Evolutionary conservation across 2,797 vertebrate species (phyloP).

Genomic region (Microctenopoma lineatum): DNA sequence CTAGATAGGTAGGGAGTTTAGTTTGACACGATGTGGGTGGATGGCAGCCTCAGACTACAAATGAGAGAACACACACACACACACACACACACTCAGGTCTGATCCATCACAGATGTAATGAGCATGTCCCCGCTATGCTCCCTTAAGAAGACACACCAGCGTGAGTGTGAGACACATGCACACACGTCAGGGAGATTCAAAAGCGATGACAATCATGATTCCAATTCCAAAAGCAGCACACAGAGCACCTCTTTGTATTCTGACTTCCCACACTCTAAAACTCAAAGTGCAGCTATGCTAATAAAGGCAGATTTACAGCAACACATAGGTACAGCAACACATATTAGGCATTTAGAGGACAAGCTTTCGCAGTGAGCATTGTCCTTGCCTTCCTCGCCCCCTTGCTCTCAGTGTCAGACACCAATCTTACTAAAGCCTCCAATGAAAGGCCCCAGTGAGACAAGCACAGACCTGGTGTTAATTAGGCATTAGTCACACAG

Average conservation of each 20-base stretch:
- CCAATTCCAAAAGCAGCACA: background rate
- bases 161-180: conserved; percentile 6
- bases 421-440: conserved; percentile 2
- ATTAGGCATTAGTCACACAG: conserved; percentile 51
- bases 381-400: background rate
- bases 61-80: conserved; percentile 62
- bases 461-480: conserved; percentile 35
- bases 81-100: conserved; percentile 15
- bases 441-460: conserved; percentile 24
- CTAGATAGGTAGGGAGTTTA: conserved; percentile 43
- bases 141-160: conserved; percentile 28
- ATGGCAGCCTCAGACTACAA: conserved; percentile 70
- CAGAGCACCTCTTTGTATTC: conserved; percentile 19
- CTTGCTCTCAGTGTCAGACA: conserved; percentile 8
- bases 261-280: conserved; percentile 17
- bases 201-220: conserved; percentile 43
- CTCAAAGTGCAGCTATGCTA: background rate
- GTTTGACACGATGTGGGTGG: conserved; percentile 64
- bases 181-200: conserved; percentile 2
- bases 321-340: background rate
- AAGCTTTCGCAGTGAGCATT: background rate
- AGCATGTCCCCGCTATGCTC: conserved; percentile 39
- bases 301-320: background rate
- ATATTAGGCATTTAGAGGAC: background rate
- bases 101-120: conserved; percentile 70